Evolutionary conservation across 1,140 invertebrate species (phyloP), one percentile per base, ranked within the genome.

Genomic region (Temnothorax nylanderi): DNA sequence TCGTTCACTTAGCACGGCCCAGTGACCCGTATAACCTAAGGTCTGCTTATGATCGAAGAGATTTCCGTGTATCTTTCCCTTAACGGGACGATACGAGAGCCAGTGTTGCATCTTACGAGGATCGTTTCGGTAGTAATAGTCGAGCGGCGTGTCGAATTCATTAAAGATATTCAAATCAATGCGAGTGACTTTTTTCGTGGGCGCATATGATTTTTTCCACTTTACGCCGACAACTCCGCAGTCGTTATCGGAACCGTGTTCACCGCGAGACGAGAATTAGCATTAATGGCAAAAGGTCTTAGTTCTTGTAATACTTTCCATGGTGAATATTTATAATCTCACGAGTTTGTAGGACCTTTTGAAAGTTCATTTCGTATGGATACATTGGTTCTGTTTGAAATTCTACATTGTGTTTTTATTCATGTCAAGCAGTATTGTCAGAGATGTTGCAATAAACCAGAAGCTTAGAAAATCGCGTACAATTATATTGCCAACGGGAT

Each of bases 21-120:
- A 94, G 93, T 94, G 92, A 94, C 93, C 93, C 93, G 89, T 90
- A 94, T 93, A 94, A 90, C 88, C 88, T 76, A 76, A 90, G 84
- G 47, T 65, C 89, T 86, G 81, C 89, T 93, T 93, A 93, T 93
- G 92, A 94, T 93, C 91, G 80, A 91, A 89, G 76, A 81, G 71
- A 37, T 56, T 72, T 51, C 47, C 86, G 47, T 41, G 71, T 62
- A 58, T 77, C 77, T 58, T 60, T 88, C 80, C 71, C 71, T 88
- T 88, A 74, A 85, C 65, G 47, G 60, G 41, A 88, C 32, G 60
- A 16, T 60, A 34, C 32, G 44, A 62, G 56, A 62, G n/a, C 18
- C 34, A 16, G 47, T 7, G 37, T 44, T 41, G 80, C 69, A 18
- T 84, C 69, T 47, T 37, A 84, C 71, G 80, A 37, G 26, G 56